Evolutionary conservation across 2,113 vertebrate species (phyloP), one percentile per base, ranked within the genome.

Genomic region (Sciurus niger): DNA sequence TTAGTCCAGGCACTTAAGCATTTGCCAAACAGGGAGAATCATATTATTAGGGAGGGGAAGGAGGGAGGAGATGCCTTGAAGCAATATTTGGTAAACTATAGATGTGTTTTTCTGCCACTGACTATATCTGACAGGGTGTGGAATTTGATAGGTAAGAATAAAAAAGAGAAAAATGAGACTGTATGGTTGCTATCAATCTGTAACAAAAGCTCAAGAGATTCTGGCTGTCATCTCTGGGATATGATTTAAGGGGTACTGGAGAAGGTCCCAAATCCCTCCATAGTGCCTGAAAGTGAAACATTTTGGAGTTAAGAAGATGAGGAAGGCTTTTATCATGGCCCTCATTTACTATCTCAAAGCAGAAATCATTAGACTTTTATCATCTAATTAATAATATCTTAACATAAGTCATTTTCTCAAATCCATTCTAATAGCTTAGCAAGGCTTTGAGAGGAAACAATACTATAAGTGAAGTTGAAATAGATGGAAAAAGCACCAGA

Each of bases 1-100:
- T 97, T 82, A 85, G 28, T 89, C 58, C 46, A 92, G 84, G 34
- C 53, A 89, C 73, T 97, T 93, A 95, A 95, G 60, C 46, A 85
- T 53, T 91, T 96, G 72, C 40, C 84, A 94, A 90, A 85, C 28
- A 91, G 37, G 58, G 51, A 93, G 25, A 95, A 94, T 84, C 72
- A 80, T 72, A 80, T 88, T 96, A 93, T 93, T 76, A 76, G 65
- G n/a, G 12, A 76, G 53, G 32, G 24, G 14, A 94, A 92, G 32
- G 34, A 96, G 28, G 30, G 37, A 95, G 25, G 43, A 84, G 37
- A 77, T 73, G 11, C 40, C 34, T 30, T 16, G 16, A 68, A 55
- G 73, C 30, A 95, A 72, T 32, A 28, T 89, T 82, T 80, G 16
- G 89, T 82, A 84, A 95, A 85, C 11, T 28, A 25, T 58, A 94